Percentiles rank a stretch among this genome's conserved stretches.
phyloP scores from a whole-genome alignment of 2,888 invertebrate genomes.

The Diplolepis rosae region DNA sequence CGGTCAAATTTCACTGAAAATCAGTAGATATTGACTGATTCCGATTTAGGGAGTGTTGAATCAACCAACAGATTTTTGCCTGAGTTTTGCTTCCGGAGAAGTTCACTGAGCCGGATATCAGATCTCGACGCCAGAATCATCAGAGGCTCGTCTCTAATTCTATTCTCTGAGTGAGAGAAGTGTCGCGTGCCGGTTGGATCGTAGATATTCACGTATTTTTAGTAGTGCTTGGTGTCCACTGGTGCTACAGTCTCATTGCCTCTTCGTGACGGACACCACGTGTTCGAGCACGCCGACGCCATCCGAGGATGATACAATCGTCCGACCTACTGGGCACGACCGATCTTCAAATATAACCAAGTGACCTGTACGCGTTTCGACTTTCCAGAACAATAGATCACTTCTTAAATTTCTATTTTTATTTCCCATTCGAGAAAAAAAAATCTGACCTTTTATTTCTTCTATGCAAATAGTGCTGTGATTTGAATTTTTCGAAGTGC shows the following conservation, averaged over 20 bases:
- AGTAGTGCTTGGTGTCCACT: conserved; percentile 32
- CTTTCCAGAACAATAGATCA: background rate
- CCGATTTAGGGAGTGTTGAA: too few relatives aligned
- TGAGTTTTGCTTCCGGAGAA: background rate
- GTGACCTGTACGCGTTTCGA: conserved; percentile 12
- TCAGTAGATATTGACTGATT: too few relatives aligned
- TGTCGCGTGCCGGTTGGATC: conserved; percentile 33
- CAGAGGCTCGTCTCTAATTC: conserved; percentile 7
- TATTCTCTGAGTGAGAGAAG: conserved; percentile 22
- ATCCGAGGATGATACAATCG: conserved; percentile 21
- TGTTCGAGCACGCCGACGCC: conserved; percentile 17
- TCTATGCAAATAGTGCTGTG: background rate
- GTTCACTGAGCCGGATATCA: conserved; percentile 16
- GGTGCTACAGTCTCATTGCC: conserved; percentile 29
- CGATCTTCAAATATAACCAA: conserved; percentile 19
- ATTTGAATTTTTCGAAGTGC: background rate
- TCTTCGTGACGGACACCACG: conserved; percentile 33
- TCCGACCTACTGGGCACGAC: conserved; percentile 19
- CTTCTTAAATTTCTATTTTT: background rate
- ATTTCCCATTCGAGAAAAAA: background rate
- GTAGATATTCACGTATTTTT: conserved; percentile 33
- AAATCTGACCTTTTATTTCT: background rate
- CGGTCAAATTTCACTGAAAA: too few relatives aligned
- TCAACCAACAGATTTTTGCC: background rate
- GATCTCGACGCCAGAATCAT: conserved; percentile 5